phyloP scores from a whole-genome alignment of 2,888 invertebrate genomes.

The Phengaris arion region DNA sequence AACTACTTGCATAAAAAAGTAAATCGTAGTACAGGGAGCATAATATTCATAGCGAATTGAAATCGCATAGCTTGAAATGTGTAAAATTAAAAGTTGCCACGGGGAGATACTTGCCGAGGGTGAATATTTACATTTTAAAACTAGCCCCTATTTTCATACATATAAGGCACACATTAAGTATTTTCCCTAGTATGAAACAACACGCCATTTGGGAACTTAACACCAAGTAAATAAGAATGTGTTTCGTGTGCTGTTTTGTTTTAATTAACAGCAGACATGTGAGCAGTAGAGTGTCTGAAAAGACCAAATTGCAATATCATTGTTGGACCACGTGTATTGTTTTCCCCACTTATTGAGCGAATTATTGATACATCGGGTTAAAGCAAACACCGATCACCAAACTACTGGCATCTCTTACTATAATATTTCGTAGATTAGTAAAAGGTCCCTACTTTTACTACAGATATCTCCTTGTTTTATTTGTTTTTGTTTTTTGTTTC shows the following conservation, averaged over 20 bases:
- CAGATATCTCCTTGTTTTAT: too few species aligned
- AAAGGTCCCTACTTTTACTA: too few species aligned
- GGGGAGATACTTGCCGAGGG: slow-evolving; percentile 31
- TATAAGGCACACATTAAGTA: slow-evolving; percentile 13
- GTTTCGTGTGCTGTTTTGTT: slow-evolving; percentile 30
- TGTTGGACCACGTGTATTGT: slow-evolving; percentile 30
- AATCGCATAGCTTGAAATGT: slow-evolving; percentile 40
- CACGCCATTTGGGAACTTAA: slow-evolving; percentile 4
- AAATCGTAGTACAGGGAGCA: slow-evolving; percentile 33
- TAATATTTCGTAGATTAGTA: too few species aligned
- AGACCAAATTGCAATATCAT: slow-evolving; percentile 31
- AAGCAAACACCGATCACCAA: too few species aligned
- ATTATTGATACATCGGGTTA: not conserved
- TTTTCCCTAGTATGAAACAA: slow-evolving; percentile 11
- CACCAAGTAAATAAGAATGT: not conserved
- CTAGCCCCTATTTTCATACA: slow-evolving; percentile 5
- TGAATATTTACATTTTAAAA: slow-evolving; percentile 23
- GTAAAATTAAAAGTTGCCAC: slow-evolving; percentile 39
- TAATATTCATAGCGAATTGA: slow-evolving; percentile 37
- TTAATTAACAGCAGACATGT: slow-evolving; percentile 30
- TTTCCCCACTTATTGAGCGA: slow-evolving; percentile 13
- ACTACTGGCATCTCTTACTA: too few species aligned
- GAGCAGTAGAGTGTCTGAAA: slow-evolving; percentile 30
- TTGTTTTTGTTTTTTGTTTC: too few species aligned
- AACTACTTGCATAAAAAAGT: not conserved